Base-by-base conservation (phyloP, 2,888 invertebrate species). In the Yponomeuta sedellus region DNA sequence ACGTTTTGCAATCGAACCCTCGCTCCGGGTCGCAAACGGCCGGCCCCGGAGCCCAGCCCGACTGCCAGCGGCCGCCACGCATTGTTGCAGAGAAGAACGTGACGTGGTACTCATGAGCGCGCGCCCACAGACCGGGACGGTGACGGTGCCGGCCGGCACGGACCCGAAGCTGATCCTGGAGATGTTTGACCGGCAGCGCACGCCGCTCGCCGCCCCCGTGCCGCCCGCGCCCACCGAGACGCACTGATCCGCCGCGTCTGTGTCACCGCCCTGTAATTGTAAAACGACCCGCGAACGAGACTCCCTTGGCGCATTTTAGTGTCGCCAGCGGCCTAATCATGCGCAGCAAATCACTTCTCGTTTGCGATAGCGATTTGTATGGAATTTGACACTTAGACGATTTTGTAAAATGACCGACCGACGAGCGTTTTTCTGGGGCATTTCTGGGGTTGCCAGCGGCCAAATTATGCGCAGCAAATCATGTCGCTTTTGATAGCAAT, bases 91-190 rank as follows among this genome's bases (percentile, higher is more conserved):
- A 84, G 82, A 89, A 89, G 85, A 91, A 80, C 80, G 91, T 91
- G 67, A 78, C 82, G 64, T 90, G 90, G 91, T 91, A 90, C 83
- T 91, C 88, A 88, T 89, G 73, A 85, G 74, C 68, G 72, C 65
- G 72, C 34, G 1, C 34, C 10, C 72, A 75, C 87, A 92, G 92
- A 92, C 91, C 85, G 91, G 92, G 74, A 92, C 91, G 71, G 86
- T 92, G 80, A 92, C 92, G 72, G 92, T 91, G 67, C 92, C 92
- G 71, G 91, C 91, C 77, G 92, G 92, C 70, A 92, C 91, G 67
- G 92, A 92, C 80, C 92, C 92, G 74, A 92, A 92, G 83, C 86
- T 90, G 75, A 92, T 92, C 74, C 85, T 92, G 72, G 91, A 91
- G 86, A 91, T 92, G 91, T 92, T 91, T 86, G 92, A 92, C 83